Evolutionary conservation across 2,888 invertebrate genomes (phyloP), one percentile per base, ranked within the genome.

Genomic region (Allolobophora icterica): DNA sequence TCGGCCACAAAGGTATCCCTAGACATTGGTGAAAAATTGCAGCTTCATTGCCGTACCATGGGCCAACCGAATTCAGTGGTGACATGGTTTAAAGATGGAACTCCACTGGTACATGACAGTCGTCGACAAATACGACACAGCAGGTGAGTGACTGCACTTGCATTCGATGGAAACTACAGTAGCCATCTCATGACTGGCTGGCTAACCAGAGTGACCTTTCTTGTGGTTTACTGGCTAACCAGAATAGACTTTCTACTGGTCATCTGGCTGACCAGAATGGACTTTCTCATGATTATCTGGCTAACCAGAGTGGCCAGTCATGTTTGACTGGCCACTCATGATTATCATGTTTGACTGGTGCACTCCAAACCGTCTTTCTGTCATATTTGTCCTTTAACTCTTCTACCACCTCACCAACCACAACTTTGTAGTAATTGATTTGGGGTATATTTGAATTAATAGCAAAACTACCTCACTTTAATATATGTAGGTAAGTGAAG

Each of bases 61-160:
- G 87, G 87, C 24, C 87, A 38, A 35, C 87, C 87, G 3, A 38
- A 17, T 24, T 34, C 87, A 6, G 35, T 87, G 34, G 87, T 87
- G 19, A 87, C 87, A 17, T 87, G 87, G 87, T 87, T 87, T 24
- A 87, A 87, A 87, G 87, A 87, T 38, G 87, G 87, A 87, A 35
- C 87, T 87, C 87, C 35, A 21, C 34, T 87, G 21, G 87, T 24
- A 35, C 87, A 87, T 17, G n/a, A 34, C 87, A 24, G 87, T 24
- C 87, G n/a, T 35, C 87, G 34, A 87, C 87, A 87, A 24, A 87
- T 87, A 87, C 30, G 87, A 33, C 34, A 87, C 87, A 87, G 38
- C 34, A 87, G 15, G 87, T 87, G 21, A 87, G 38, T n/a, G 8
- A 71, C 71, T 71, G 71, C 71, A n/a, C n/a, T 71, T 30, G 6